Evolutionary conservation across 2,113 vertebrate species (phyloP).

Genomic region (Dolichotis patagonum): DNA sequence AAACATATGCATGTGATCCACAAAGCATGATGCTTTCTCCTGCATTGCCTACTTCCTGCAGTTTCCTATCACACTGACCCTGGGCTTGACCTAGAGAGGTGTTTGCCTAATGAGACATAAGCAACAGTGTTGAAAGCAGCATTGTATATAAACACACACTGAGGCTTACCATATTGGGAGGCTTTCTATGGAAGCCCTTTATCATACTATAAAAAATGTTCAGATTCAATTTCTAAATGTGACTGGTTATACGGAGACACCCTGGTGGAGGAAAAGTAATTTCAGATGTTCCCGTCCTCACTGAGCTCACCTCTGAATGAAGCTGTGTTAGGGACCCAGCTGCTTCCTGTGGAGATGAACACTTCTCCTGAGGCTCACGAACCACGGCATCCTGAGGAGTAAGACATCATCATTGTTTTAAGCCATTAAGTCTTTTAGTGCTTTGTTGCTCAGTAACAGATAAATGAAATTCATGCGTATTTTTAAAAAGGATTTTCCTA

Average conservation of each 20-base stretch:
- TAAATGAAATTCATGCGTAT: not conserved
- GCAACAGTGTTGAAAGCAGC: too few relatives aligned
- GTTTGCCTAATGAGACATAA: not conserved
- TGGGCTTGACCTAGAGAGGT: not conserved
- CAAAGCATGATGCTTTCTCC: not conserved
- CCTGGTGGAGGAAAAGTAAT: not conserved
- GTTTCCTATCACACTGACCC: not conserved
- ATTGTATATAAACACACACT: too few relatives aligned
- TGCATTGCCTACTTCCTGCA: not conserved
- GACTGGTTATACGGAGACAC: not conserved
- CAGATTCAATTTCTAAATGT: not conserved
- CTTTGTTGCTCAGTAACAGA: not conserved
- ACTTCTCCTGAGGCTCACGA: not conserved
- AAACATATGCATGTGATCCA: not conserved
- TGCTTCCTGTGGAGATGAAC: too few relatives aligned
- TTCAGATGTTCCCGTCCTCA: too few relatives aligned
- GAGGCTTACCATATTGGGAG: not conserved
- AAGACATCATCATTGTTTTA: not conserved
- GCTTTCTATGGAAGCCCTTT: not conserved
- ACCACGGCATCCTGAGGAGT: too few relatives aligned
- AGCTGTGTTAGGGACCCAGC: too few relatives aligned
- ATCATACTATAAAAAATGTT: not conserved
- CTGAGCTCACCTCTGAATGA: rapidly evolving
- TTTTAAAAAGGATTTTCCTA: not conserved
- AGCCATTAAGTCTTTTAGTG: not conserved